These are phyloP conservation scores for Xiphorhynchus erythropygius DNA, from an alignment of 2,797 vertebrate species.

Conservation along the genomic window DNA sequence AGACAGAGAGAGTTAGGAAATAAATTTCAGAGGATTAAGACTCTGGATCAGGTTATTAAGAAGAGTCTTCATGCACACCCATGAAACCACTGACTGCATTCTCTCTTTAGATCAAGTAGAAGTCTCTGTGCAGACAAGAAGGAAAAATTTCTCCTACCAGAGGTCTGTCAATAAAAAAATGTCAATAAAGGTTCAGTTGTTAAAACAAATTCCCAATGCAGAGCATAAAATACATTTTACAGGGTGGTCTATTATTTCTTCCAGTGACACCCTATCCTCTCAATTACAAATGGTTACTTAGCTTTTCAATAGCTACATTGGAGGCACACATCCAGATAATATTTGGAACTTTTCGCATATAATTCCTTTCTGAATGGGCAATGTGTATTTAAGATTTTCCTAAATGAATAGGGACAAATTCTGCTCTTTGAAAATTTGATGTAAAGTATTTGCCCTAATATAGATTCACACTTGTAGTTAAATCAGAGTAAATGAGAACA, in stretches of 20 bases:
- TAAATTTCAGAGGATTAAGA: neutral
- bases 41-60: neutral
- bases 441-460: neutral
- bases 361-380: neutral
- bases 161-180: neutral
- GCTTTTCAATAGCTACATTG: neutral
- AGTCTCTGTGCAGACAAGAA: neutral
- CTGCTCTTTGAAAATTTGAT: neutral
- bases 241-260: neutral
- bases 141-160: neutral
- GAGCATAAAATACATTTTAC: conserved; percentile 18
- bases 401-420: neutral
- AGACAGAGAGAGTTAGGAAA: neutral
- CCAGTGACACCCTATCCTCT: neutral
- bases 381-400: neutral
- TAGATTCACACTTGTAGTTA: neutral
- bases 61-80: neutral
- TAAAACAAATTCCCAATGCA: neutral
- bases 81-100: neutral
- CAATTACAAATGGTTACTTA: neutral
- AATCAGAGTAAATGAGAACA: neutral
- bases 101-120: neutral
- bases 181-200: neutral
- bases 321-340: neutral
- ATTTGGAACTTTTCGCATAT: neutral